Conservation (phyloP, 2,797 vertebrate species). For the Echeneis naucrates region DNA sequence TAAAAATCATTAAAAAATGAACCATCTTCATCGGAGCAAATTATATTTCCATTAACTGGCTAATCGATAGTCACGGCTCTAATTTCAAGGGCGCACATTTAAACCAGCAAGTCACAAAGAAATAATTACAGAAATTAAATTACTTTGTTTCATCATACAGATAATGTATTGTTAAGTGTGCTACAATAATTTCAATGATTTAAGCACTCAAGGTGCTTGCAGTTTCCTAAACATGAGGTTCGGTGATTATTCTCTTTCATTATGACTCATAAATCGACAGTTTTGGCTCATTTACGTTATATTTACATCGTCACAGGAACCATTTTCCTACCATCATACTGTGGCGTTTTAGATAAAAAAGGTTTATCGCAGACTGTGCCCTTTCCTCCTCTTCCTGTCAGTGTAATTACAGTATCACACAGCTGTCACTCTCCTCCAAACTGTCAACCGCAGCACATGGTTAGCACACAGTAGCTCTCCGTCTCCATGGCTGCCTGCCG, state of each 20-base stretch:
- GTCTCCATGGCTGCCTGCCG: neutral
- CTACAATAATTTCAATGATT: neutral
- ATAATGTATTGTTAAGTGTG: too few relatives aligned
- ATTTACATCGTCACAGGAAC: neutral
- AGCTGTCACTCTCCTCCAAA: neutral
- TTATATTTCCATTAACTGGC: too few relatives aligned
- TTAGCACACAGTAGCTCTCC: neutral
- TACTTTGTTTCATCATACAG: neutral
- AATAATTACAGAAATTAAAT: neutral
- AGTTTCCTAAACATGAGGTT: neutral
- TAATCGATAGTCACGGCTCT: neutral
- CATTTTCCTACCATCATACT: neutral
- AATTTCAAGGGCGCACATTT: neutral
- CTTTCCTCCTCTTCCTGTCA: neutral
- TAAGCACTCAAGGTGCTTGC: neutral
- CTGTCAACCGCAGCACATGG: neutral
- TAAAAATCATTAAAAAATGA: too few relatives aligned
- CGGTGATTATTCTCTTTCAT: neutral
- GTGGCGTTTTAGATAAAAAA: neutral
- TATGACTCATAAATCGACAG: neutral
- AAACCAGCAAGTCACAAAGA: neutral
- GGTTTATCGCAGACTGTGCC: neutral
- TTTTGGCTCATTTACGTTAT: neutral
- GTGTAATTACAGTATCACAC: neutral
- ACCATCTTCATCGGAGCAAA: neutral